Percentiles rank a stretch among this genome's conserved stretches.
Evolutionary conservation across 2,113 vertebrate genomes (phyloP).

Genomic region (Raja brachyura): DNA sequence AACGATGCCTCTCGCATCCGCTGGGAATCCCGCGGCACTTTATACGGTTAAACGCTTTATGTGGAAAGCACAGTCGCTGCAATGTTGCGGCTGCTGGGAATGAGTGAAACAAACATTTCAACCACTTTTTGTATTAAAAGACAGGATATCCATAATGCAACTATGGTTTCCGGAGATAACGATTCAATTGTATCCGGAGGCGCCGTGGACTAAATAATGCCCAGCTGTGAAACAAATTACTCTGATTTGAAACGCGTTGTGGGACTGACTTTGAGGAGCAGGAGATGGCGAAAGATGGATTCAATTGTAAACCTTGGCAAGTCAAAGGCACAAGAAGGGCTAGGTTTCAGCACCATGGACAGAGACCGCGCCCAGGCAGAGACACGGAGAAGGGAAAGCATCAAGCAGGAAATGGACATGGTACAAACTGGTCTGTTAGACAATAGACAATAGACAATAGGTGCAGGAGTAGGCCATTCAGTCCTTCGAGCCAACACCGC

Average conservation of each 20-base stretch:
- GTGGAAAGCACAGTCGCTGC: background rate
- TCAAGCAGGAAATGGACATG: conserved; percentile 53
- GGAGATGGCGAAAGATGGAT: background rate
- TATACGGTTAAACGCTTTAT: background rate
- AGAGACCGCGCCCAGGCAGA: background rate
- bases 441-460: too few relatives aligned
- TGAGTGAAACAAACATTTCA: background rate
- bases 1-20: background rate
- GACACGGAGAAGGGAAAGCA: conserved; percentile 54
- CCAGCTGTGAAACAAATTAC: background rate
- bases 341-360: conserved; percentile 26
- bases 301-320: background rate
- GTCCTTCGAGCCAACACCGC: too few relatives aligned
- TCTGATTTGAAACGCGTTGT: background rate
- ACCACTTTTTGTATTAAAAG: background rate
- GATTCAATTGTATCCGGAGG: background rate
- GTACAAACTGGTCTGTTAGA: too few relatives aligned
- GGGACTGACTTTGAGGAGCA: background rate
- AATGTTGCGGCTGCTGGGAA: background rate
- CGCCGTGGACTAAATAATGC: background rate
- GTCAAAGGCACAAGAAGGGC: background rate
- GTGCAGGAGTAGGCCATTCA: too few relatives aligned
- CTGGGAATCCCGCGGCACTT: background rate
- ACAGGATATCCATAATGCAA: background rate
- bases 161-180: background rate